Evolutionary conservation across 2,888 invertebrate species (phyloP).

Genomic region (Lingula anatina): DNA sequence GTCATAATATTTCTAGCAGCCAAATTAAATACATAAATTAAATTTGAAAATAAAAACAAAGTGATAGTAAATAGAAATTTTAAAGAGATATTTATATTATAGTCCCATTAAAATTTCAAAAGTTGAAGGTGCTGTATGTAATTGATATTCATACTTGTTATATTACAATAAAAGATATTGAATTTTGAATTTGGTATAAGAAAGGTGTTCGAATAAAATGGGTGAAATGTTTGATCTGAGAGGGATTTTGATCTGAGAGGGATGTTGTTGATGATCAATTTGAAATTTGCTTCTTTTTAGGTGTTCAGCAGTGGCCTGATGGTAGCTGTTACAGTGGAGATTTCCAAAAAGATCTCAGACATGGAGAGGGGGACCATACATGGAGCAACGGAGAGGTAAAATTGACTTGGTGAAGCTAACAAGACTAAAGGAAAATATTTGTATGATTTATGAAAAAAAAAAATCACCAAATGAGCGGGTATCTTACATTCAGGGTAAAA

Average conservation of each 20-base stretch:
- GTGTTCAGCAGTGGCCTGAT: slow-evolving; percentile 46
- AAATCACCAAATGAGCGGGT: too few relatives aligned
- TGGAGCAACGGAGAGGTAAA: slow-evolving; percentile 49
- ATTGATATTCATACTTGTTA: too few relatives aligned
- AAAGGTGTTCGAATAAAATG: background rate
- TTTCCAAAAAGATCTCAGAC: slow-evolving; percentile 41
- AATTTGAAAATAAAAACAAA: too few relatives aligned
- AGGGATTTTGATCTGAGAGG: too few relatives aligned
- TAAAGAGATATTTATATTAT: too few relatives aligned
- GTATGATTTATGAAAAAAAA: too few relatives aligned
- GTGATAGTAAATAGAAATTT: too few relatives aligned
- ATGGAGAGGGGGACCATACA: slow-evolving; percentile 40
- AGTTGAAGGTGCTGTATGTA: background rate
- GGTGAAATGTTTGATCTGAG: too few relatives aligned
- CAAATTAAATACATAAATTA: too few relatives aligned
- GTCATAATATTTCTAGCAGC: too few relatives aligned
- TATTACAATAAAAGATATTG: background rate
- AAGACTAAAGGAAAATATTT: background rate
- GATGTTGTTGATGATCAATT: background rate
- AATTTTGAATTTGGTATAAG: background rate
- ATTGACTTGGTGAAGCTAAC: background rate
- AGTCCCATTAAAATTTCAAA: background rate
- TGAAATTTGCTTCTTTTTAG: slow-evolving; percentile 18
- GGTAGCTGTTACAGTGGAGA: slow-evolving; percentile 44
- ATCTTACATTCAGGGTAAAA: too few relatives aligned